Evolutionary conservation across 1,140 invertebrate genomes (phyloP), one percentile per base, ranked within the genome.

Genomic region (Brachionus rotundiformis): DNA sequence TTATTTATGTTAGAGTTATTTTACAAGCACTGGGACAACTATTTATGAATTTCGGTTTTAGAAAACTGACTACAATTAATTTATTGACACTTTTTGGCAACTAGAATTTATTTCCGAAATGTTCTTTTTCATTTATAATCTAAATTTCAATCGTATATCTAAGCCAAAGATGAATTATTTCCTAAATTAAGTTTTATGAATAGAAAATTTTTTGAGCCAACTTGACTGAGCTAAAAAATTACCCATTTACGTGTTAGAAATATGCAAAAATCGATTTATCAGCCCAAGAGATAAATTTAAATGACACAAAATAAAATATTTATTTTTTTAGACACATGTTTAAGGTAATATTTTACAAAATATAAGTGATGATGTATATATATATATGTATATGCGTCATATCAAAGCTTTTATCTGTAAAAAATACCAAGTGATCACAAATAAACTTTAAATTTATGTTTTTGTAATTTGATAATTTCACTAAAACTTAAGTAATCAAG

Each of bases 1-100:
- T 68, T 68, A 68, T 68, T 68, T 68, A 63, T 63, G 61, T 63
- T 63, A 29, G 61, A 63, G 61, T 63, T 63, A 29, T n/a, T 63
- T 63, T 63, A 16, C 10, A 63, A 31, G 25, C 29, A 63, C 16
- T 10, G 61, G 29, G 29, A 29, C 61, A 63, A 63, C 47, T 54
- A 63, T 29, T 63, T 63, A 63, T 63, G 29, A 63, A 63, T 63
- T 63, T 63, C 23, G 25, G 27, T 63, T 63, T 63, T 33, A 63
- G 29, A 63, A 63, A 63, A 29, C 6, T 29, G 61, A 63, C 61
- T 63, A 27, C 29, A 29, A 63, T 25, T 63, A 63, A 63, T 63
- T 33, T 29, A 63, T 63, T 63, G 25, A 63, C 61, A 63, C 61
- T 63, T 63, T 63, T 31, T 63, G 25, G 25, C 61, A 29, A 29